Percentiles rank a stretch among this genome's conserved stretches.
Evolutionary conservation across 1,140 invertebrate species (phyloP).

Genomic region (Diprion similis): DNA sequence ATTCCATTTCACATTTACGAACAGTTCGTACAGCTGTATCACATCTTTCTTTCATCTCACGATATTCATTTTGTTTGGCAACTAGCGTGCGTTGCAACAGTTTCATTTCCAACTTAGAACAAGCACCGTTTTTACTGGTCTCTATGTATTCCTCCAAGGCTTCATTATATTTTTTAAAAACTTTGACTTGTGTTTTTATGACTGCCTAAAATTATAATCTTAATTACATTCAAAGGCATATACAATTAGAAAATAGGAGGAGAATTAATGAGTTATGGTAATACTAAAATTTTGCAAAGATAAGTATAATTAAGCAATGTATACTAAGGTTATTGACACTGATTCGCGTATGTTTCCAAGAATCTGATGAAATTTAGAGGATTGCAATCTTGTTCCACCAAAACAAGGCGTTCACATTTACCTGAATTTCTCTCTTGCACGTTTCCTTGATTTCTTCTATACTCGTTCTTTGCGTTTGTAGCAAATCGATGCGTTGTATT

Average conservation of each 20-base stretch:
- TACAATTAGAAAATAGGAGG: conserved; percentile 10
- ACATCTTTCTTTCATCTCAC: conserved; percentile 38
- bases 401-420: conserved; percentile 15
- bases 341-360: too few species aligned
- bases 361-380: too few species aligned
- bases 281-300: too few species aligned
- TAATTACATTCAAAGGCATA: conserved; percentile 10
- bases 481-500: conserved; percentile 32
- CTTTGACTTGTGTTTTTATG: conserved; percentile 34
- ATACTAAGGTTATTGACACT: background rate
- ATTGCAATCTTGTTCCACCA: too few species aligned
- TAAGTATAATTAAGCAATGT: too few species aligned
- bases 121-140: conserved; percentile 28
- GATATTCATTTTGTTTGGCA: conserved; percentile 34
- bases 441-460: conserved; percentile 44
- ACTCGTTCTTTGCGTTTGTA: conserved; percentile 41
- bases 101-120: conserved; percentile 41
- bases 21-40: conserved; percentile 41
- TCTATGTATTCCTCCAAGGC: conserved; percentile 40
- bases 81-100: conserved; percentile 35
- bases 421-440: conserved; percentile 41
- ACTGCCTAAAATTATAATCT: conserved; percentile 23
- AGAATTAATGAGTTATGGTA: too few species aligned
- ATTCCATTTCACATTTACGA: conserved; percentile 39
- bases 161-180: conserved; percentile 40